Conservation (phyloP, 2,797 vertebrate genomes). For the Rhinophrynus dorsalis region DNA sequence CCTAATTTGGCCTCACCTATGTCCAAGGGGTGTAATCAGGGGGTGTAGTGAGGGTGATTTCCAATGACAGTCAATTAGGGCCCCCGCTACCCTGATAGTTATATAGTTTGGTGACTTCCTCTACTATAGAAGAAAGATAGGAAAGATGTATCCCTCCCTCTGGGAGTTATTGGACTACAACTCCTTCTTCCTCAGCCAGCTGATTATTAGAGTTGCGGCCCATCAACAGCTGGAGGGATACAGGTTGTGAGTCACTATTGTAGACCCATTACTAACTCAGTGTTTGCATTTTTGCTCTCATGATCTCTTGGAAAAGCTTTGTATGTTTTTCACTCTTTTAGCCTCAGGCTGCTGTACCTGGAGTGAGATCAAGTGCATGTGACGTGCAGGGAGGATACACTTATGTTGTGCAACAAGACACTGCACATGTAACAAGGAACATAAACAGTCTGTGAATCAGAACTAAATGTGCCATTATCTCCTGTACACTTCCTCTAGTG, state of each 20-base stretch:
- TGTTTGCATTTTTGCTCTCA: conserved; percentile 1
- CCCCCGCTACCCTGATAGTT: too few species aligned
- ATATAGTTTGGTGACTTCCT: too few species aligned
- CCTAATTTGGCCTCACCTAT: too few species aligned
- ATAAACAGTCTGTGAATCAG: conserved; percentile 8
- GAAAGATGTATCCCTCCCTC: too few species aligned
- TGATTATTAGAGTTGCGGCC: too few species aligned
- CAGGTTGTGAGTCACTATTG: neutral
- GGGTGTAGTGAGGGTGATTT: too few species aligned
- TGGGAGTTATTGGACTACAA: too few species aligned
- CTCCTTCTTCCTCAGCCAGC: too few species aligned
- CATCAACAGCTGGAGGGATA: too few species aligned
- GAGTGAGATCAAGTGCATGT: neutral
- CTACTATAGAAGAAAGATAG: too few species aligned
- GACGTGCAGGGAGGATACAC: neutral
- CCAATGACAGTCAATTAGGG: too few species aligned
- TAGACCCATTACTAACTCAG: neutral
- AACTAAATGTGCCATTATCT: neutral
- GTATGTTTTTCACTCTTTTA: neutral
- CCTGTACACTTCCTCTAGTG: neutral
- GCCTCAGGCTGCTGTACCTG: neutral
- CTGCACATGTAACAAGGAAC: neutral
- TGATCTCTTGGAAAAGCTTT: conserved; percentile 7
- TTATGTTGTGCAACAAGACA: neutral
- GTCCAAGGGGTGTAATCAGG: too few species aligned